Evolutionary conservation across 2,113 vertebrate genomes (phyloP).

Genomic region (Eretmodus cyanostictus): DNA sequence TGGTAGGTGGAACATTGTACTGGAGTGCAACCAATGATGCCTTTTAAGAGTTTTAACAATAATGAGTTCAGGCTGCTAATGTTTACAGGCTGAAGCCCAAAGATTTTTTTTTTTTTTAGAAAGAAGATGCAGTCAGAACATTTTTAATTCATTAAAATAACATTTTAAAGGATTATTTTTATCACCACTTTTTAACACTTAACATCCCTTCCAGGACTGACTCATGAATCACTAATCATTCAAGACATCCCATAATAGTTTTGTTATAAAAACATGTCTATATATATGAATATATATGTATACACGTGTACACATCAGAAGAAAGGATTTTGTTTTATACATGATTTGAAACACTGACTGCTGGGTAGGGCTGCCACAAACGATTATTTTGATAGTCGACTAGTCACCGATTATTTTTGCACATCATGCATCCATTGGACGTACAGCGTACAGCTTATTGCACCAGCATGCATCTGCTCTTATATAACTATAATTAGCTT

Average conservation of each 20-base stretch:
- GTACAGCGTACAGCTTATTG: too few species aligned
- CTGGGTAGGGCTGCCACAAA: too few species aligned
- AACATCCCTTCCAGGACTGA: background rate
- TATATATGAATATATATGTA: background rate
- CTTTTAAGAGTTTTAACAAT: background rate
- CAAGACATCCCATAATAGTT: background rate
- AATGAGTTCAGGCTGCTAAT: background rate
- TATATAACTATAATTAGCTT: too few species aligned
- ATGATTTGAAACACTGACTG: background rate
- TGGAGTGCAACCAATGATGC: background rate
- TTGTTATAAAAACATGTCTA: background rate
- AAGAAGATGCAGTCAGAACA: background rate
- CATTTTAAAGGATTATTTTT: background rate
- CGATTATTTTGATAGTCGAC: too few species aligned
- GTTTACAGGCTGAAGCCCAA: conserved; percentile 53
- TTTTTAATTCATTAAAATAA: background rate
- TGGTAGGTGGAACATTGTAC: background rate
- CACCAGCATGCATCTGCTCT: too few species aligned
- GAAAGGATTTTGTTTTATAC: background rate
- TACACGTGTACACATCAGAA: background rate
- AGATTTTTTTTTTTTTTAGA: background rate
- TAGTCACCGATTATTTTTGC: too few species aligned
- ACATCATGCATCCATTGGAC: too few species aligned
- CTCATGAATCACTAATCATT: background rate
- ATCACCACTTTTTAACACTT: background rate